phyloP scores from a whole-genome alignment of 2,888 invertebrate genomes.

The Chirona hameri region DNA sequence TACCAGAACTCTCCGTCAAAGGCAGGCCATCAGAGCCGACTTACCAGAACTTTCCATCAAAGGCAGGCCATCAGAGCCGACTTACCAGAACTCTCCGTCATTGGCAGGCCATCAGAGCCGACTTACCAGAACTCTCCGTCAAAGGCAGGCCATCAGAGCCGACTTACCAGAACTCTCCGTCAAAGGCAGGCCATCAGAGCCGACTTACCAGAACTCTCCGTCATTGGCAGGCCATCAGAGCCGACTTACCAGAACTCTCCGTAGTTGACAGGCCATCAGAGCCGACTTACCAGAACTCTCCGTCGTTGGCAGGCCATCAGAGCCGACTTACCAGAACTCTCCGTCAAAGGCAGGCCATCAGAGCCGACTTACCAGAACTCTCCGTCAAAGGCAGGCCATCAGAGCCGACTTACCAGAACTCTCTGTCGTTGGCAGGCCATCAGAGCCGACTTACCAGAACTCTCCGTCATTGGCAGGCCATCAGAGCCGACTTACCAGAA shows the following conservation, averaged over 20 bases:
- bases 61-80: too few relatives aligned
- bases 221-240: too few relatives aligned
- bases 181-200: too few relatives aligned
- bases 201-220: slow-evolving; percentile 58
- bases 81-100: slow-evolving; percentile 61
- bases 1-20: slow-evolving; percentile 63
- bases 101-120: too few relatives aligned
- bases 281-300: slow-evolving; percentile 57
- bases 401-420: slow-evolving; percentile 55
- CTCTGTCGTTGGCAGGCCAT: slow-evolving; percentile 60
- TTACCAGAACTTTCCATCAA: slow-evolving; percentile 62
- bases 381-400: too few relatives aligned
- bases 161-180: slow-evolving; percentile 60
- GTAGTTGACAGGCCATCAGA: too few relatives aligned
- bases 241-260: slow-evolving; percentile 58
- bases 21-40: too few relatives aligned
- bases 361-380: slow-evolving; percentile 56
- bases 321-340: slow-evolving; percentile 56
- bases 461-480: slow-evolving; percentile 61
- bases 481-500: slow-evolving; percentile 54
- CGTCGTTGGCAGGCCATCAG: too few relatives aligned
- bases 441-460: slow-evolving; percentile 54
- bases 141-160: too few relatives aligned
- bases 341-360: too few relatives aligned
- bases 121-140: slow-evolving; percentile 61